Evolutionary conservation across 2,113 vertebrate genomes (phyloP).

Genomic region (Bagarius yarrelli): DNA sequence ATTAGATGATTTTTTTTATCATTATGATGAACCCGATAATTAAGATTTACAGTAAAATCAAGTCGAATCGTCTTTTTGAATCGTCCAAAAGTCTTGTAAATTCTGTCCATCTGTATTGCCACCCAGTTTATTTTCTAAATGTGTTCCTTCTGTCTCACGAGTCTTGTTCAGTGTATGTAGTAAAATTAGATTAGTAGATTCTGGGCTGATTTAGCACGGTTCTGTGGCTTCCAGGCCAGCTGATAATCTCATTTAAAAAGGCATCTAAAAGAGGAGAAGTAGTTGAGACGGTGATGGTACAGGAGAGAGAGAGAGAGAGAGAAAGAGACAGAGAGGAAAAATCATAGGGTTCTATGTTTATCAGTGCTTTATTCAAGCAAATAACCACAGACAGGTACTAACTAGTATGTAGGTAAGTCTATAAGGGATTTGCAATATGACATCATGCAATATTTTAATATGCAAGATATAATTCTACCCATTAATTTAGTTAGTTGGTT

Average conservation of each 20-base stretch:
- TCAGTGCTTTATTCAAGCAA: constrained; percentile 68
- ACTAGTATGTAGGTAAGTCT: too few relatives aligned
- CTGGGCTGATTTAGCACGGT: constrained; percentile 29
- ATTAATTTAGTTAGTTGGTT: background rate
- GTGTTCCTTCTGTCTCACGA: background rate
- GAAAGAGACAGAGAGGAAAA: constrained; percentile 72
- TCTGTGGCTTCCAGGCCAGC: constrained; percentile 17
- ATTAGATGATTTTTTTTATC: too few relatives aligned
- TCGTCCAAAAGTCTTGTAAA: background rate
- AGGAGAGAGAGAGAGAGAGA: constrained; percentile 74
- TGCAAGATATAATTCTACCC: too few relatives aligned
- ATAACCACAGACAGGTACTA: too few relatives aligned
- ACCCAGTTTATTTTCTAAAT: background rate
- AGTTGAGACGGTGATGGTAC: constrained; percentile 63
- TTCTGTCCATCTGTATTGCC: background rate
- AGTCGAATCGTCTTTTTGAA: background rate
- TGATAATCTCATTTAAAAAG: constrained; percentile 45
- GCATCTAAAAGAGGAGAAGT: constrained; percentile 64
- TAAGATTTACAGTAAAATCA: background rate
- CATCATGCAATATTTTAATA: too few relatives aligned
- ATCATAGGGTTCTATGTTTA: constrained; percentile 73
- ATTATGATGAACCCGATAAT: too few relatives aligned
- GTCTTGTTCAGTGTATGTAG: constrained; percentile 14
- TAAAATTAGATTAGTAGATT: constrained; percentile 18
- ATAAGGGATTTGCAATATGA: too few relatives aligned